Base-by-base conservation (phyloP, 2,113 vertebrate species). In the Scortum barcoo region DNA sequence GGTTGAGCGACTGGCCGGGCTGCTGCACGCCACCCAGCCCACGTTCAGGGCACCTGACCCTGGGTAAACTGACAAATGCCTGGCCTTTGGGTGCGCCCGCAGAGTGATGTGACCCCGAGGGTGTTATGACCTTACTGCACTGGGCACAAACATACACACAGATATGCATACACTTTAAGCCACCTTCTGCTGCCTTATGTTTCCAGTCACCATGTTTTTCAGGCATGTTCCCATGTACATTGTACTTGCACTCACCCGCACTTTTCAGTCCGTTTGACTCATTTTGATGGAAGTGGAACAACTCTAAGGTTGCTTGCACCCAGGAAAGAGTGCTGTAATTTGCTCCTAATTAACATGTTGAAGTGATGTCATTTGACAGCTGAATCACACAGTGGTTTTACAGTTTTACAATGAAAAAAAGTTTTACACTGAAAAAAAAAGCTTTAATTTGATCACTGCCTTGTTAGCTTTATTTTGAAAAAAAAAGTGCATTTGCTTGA, bases 1-100 rank as follows among this genome's bases (percentile, higher is more conserved):
- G 86, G 78, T 82, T 88, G 84, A 91, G 93, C 86, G 86, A 91
- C 86, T 87, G 91, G 78, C 60, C 83, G 33, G 89, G 78, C 89
- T 89, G 90, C 91, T 84, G 86, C 86, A 77, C 86, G 26, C 82
- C 86, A 82, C 58, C 79, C 58, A 51, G 78, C 57, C 79, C 83
- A 76, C 79, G 56, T 75, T 89, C 72, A 17, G 79, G 89, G 86
- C 92, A 92, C 85, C 91, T 86, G 92, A 93, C 92, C 85, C 89
- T 90, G 89, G 84, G 86, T 93, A 93, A 93, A 92, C 90, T 91
- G 90, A 94, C 92, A 92, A 91, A 93, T 93, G 91, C 90, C 91
- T 86, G 88, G 65, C 56, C 57, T 79, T 58, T 61, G 79, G 72
- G 84, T 42, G 85, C 19, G 87, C 69, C 84, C 66, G 75, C 74